Evolutionary conservation across 2,888 invertebrate genomes (phyloP).

Genomic region (Campoplex nolae): DNA sequence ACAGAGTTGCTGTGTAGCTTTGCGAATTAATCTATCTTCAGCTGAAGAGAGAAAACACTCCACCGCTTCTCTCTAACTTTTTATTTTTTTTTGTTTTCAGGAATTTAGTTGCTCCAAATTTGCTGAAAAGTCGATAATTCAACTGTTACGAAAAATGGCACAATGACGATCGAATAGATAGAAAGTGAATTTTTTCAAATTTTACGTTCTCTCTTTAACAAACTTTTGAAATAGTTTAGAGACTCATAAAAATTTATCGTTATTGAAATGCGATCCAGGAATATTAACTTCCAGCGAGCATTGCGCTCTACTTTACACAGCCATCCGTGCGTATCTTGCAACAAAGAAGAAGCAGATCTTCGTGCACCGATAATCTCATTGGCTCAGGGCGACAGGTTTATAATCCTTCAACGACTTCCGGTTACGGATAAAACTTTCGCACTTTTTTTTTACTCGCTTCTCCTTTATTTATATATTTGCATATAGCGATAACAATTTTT

Average conservation of each 20-base stretch:
- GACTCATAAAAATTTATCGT: too few species aligned
- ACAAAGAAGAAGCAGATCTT: conserved; percentile 66
- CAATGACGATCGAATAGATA: background rate
- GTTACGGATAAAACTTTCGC: conserved; percentile 65
- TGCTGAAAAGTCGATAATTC: background rate
- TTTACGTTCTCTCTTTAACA: background rate
- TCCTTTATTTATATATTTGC: conserved; percentile 58
- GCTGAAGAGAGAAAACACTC: background rate
- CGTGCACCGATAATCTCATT: conserved; percentile 68
- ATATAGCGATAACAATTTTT: conserved; percentile 35
- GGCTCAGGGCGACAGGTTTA: conserved; percentile 73
- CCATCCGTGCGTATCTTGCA: background rate
- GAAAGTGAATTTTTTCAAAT: background rate
- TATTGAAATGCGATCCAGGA: background rate
- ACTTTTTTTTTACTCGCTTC: conserved; percentile 1
- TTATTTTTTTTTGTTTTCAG: background rate
- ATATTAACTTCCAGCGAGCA: background rate
- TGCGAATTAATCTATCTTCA: background rate
- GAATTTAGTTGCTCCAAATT: background rate
- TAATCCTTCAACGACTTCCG: conserved; percentile 75
- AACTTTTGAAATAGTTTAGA: background rate
- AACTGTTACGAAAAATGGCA: background rate
- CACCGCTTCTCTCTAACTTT: background rate
- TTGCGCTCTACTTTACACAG: conserved; percentile 29
- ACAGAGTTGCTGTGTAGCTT: too few species aligned